Conservation (phyloP, 2,797 vertebrate genomes). For the Mormyrus hasselquistii region DNA sequence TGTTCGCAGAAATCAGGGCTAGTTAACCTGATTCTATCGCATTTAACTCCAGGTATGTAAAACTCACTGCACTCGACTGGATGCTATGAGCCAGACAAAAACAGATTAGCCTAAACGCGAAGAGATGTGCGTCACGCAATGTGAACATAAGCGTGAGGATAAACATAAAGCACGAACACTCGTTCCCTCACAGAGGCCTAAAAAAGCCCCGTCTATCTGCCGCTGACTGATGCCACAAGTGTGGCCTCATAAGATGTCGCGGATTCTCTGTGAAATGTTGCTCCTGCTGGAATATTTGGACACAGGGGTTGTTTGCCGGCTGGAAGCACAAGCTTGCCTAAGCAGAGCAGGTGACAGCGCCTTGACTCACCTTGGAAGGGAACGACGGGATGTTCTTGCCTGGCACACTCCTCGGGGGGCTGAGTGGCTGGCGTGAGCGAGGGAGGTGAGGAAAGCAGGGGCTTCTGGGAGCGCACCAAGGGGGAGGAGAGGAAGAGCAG, state of each 20-base stretch:
- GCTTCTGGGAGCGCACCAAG: slow-evolving; percentile 21
- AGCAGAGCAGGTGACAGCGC: neutral
- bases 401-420: slow-evolving; percentile 61
- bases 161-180: neutral
- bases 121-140: neutral
- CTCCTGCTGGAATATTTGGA: neutral
- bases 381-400: slow-evolving; percentile 83
- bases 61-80: neutral
- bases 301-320: neutral
- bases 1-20: neutral
- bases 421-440: slow-evolving; percentile 39
- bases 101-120: neutral
- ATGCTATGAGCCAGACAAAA: neutral
- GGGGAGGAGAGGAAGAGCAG: slow-evolving; percentile 62
- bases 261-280: neutral
- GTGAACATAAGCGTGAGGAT: neutral
- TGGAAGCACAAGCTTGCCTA: neutral
- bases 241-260: neutral
- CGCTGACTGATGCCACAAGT: neutral
- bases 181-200: neutral
- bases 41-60: neutral
- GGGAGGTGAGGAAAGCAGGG: slow-evolving; percentile 32
- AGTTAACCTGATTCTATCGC: neutral
- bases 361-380: slow-evolving; percentile 79
- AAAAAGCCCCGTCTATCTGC: neutral